Evolutionary conservation across 2,113 vertebrate genomes (phyloP), one percentile per base, ranked within the genome.

Genomic region (Cyphomyrus plagiostoma): DNA sequence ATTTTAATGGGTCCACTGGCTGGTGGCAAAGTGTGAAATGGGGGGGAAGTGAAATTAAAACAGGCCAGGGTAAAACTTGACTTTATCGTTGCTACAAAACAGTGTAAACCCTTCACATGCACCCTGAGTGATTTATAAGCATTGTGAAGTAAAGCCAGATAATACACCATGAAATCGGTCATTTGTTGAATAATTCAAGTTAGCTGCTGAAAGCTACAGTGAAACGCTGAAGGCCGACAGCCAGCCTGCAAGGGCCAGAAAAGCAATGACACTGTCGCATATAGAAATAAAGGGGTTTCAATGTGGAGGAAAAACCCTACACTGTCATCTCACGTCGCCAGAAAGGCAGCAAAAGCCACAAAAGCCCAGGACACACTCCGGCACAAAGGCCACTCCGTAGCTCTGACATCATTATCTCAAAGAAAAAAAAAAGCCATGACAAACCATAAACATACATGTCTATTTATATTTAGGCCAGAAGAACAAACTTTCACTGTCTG

Each of bases 401-500:
- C 35, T 80, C 35, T 17, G 30, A 42, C 35, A 80, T 80, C 74
- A 80, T 80, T 80, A 39, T 42, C 35, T 30, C 10, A 0, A 82
- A 21, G n/a, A 7, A 87, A 87, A 19, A 53, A 84, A 84, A 46
- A 48, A 39, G 35, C 35, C 35, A 80, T 35, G 35, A 42, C n/a
- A 42, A 80, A 80, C 74, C 35, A 80, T 80, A 80, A 80, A 80
- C 74, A 80, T 80, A 19, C 74, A 80, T 80, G 30, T 42, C 74
- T 70, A 70, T 70, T 70, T 35, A 42, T 49, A 85, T 48, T 46
- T 46, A n/a, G 42, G 46, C n/a, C 42, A n/a, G 21, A 56, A 48
- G 42, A 87, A 87, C 48, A 87, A 39, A 87, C 35, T 35, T 53
- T 88, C 35, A 88, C 35, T 23, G 53, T 62, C 52, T 88, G 70